Evolutionary conservation across 2,797 vertebrate species (phyloP).

Genomic region (Oreochromis mossambicus): DNA sequence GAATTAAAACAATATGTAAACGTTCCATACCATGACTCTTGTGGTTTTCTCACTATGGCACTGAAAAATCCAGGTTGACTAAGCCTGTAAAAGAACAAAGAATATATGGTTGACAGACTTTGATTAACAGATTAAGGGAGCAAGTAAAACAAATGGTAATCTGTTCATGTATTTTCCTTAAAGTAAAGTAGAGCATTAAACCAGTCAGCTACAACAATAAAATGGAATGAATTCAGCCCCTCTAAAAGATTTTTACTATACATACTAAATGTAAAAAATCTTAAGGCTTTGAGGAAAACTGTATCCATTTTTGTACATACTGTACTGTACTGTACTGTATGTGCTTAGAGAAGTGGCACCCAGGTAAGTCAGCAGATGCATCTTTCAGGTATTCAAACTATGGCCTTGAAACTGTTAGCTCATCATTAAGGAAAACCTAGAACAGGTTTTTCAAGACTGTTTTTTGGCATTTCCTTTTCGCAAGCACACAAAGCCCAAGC

Average conservation of each 20-base stretch:
- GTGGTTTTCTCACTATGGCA: conserved; percentile 1
- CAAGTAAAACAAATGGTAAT: neutral
- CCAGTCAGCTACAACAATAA: neutral
- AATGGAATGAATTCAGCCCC: neutral
- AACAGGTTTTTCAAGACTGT: conserved; percentile 63
- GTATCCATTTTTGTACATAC: neutral
- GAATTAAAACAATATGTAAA: neutral
- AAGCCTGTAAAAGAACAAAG: conserved; percentile 31
- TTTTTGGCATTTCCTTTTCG: conserved; percentile 26
- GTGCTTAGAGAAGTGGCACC: neutral
- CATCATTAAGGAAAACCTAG: neutral
- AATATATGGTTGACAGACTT: neutral
- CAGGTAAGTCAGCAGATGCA: neutral
- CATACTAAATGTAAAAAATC: neutral
- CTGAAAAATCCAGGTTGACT: neutral
- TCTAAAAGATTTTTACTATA: neutral
- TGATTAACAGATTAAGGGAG: neutral
- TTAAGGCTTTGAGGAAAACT: neutral
- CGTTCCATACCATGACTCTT: conserved; percentile 35
- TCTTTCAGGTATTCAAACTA: conserved; percentile 40
- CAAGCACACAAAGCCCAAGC: neutral
- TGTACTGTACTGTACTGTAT: neutral
- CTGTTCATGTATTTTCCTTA: too few species aligned
- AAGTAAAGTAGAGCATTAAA: neutral
- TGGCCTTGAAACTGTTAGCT: conserved; percentile 13